These are phyloP conservation scores for Clupea harengus DNA, from an alignment of 2,113 vertebrate species.

Conservation along the genomic window DNA sequence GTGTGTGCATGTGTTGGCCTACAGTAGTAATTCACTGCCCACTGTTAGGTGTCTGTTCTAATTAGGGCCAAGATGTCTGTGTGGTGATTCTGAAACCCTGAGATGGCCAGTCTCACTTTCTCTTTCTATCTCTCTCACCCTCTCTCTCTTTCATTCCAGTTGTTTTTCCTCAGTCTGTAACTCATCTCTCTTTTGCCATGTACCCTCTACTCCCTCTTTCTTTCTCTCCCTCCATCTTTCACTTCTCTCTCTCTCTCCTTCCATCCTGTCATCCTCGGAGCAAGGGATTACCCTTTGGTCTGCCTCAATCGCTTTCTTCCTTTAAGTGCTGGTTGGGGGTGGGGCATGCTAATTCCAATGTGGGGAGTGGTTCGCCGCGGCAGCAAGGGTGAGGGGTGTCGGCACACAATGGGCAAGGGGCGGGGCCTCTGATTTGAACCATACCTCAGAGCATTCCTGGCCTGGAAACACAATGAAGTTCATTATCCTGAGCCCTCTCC, in stretches of 20 bases:
- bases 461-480: constrained; percentile 55
- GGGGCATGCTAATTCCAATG: constrained; percentile 65
- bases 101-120: background rate
- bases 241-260: constrained; percentile 11
- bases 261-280: constrained; percentile 37
- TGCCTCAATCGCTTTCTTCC: constrained; percentile 83
- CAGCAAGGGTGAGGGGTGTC: constrained; percentile 43
- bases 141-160: background rate
- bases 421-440: constrained; percentile 67
- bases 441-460: constrained; percentile 56
- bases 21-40: background rate
- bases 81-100: too few species aligned
- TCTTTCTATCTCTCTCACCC: background rate
- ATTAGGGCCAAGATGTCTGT: constrained; percentile 81
- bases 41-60: constrained; percentile 42
- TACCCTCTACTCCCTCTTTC: background rate
- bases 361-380: constrained; percentile 47
- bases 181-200: background rate
- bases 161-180: background rate
- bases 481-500: constrained; percentile 51
- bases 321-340: constrained; percentile 71
- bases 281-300: constrained; percentile 81
- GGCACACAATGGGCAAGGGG: constrained; percentile 56
- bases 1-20: background rate
- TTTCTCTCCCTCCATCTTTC: background rate